A percentile compares a stretch with the other conserved stretches of the same genome.
Conservation (phyloP, 2,888 invertebrate genomes). For the Isotomurus palustris region DNA sequence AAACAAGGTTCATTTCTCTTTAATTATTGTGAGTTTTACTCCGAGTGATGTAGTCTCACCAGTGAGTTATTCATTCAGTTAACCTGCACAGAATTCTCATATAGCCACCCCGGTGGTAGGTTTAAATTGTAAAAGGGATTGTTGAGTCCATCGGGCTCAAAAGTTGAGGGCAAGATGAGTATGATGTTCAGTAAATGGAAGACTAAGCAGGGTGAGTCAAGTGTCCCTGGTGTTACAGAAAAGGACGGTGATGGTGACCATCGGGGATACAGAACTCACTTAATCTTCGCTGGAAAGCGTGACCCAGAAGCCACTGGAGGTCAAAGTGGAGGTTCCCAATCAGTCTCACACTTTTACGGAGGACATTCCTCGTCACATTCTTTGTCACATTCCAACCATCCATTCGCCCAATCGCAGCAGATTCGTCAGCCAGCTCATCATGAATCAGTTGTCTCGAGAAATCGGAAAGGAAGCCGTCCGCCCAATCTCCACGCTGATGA, state of each 20-base stretch:
- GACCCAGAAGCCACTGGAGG: constrained; percentile 42
- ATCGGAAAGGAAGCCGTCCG: constrained; percentile 36
- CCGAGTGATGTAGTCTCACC: too few relatives aligned
- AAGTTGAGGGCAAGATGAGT: constrained; percentile 29
- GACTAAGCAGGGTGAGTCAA: constrained; percentile 35
- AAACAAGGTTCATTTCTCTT: too few relatives aligned
- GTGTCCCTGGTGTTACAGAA: constrained; percentile 29
- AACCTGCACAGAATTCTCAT: too few relatives aligned
- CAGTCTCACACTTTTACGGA: constrained; percentile 38
- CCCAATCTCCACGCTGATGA: constrained; percentile 21
- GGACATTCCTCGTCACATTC: constrained; percentile 36
- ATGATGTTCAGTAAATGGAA: constrained; percentile 45
- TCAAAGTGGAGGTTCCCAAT: constrained; percentile 34
- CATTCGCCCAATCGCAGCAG: constrained; percentile 42
- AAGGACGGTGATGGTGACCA: constrained; percentile 41
- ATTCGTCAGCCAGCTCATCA: constrained; percentile 15
- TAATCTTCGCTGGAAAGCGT: constrained; percentile 45
- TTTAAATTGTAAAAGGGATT: too few relatives aligned
- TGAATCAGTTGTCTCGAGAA: constrained; percentile 14
- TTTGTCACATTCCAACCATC: constrained; percentile 46
- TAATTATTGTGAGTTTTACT: too few relatives aligned
- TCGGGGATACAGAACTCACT: constrained; percentile 44
- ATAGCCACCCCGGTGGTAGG: too few relatives aligned
- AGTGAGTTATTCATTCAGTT: too few relatives aligned
- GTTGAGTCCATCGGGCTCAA: too few relatives aligned